These are phyloP conservation scores for Lanius collurio DNA, from an alignment of 2,113 vertebrate species.

Conservation along the genomic window DNA sequence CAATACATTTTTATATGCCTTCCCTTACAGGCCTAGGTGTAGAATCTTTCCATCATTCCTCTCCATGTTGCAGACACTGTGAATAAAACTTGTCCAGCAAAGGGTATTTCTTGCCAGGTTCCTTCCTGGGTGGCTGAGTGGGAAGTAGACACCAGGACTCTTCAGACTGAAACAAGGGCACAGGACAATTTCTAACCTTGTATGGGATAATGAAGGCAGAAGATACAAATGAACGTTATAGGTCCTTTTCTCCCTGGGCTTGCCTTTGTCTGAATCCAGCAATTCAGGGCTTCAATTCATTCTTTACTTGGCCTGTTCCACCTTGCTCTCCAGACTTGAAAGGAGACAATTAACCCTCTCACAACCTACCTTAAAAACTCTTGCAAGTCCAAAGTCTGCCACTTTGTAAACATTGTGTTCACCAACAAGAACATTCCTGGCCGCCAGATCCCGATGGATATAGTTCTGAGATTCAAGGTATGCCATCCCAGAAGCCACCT, in stretches of 20 bases:
- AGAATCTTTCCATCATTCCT: background rate
- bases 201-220: background rate
- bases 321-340: background rate
- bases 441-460: conserved; percentile 95
- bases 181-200: background rate
- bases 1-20: background rate
- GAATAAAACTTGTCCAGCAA: background rate
- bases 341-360: background rate
- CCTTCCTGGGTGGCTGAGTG: background rate
- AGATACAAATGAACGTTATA: background rate
- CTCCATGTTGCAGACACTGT: background rate
- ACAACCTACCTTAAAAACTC: conserved; percentile 87
- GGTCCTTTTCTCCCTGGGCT: background rate
- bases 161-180: background rate
- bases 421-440: conserved; percentile 94
- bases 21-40: background rate
- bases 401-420: conserved; percentile 95
- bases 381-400: conserved; percentile 94
- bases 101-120: background rate
- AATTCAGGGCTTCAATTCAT: background rate
- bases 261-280: background rate
- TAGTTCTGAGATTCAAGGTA: conserved; percentile 94
- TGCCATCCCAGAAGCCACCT: conserved; percentile 94
- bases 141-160: background rate
- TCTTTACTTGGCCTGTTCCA: background rate